Evolutionary conservation across 2,113 vertebrate genomes (phyloP).

Genomic region (Rousettus leschenaultii): DNA sequence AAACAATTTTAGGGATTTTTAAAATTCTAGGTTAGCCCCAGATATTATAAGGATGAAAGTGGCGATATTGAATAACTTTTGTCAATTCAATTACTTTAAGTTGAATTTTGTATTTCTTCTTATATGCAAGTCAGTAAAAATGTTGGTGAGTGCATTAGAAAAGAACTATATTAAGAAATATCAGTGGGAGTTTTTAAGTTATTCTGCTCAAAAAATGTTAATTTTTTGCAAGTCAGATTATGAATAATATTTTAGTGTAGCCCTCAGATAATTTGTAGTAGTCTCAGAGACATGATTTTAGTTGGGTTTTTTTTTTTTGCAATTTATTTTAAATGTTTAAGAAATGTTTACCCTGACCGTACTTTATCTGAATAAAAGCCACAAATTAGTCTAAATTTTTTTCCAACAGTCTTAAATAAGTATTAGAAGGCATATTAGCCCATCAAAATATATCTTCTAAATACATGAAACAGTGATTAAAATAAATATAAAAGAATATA

Average conservation of each 20-base stretch:
- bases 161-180: slow-evolving; percentile 39
- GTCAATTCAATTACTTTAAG: not conserved
- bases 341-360: not conserved
- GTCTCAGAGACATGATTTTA: not conserved
- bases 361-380: slow-evolving; percentile 21
- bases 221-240: slow-evolving; percentile 67
- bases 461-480: not conserved
- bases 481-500: not conserved
- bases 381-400: not conserved
- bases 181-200: not conserved
- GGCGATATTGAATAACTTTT: not conserved
- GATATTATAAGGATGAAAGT: not conserved
- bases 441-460: not conserved
- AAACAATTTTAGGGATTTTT: not conserved
- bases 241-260: slow-evolving; percentile 29
- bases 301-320: not conserved
- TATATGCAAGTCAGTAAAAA: not conserved
- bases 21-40: not conserved
- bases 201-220: slow-evolving; percentile 66
- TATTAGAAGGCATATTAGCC: not conserved
- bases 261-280: slow-evolving; percentile 48
- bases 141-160: not conserved
- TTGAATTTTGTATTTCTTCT: slow-evolving; percentile 23
- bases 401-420: not conserved
- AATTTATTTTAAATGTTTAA: slow-evolving; percentile 35